Evolutionary conservation across 2,797 vertebrate genomes (phyloP), one percentile per base, ranked within the genome.

Genomic region (Onychomys arenicola): DNA sequence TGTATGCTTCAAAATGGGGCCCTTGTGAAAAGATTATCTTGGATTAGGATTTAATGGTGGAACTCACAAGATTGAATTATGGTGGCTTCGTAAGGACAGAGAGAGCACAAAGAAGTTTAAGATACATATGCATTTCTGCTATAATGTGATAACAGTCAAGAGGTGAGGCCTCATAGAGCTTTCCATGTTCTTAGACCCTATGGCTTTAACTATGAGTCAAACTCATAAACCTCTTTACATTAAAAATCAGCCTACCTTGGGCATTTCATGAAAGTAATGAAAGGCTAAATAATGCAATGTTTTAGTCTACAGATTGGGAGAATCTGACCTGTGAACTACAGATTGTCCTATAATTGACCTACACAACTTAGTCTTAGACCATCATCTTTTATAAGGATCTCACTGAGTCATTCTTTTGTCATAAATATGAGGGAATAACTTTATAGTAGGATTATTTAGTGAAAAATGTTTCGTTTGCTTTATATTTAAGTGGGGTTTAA

Each of bases 401-500:
- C 71, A 14, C 83, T 84, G 73, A 85, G 69, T 96, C 43, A 81
- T 90, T 86, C 65, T 73, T 89, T 65, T 52, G 65, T 89, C 5
- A 73, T 78, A 83, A 86, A 88, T 92, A 29, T 86, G 90, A 95
- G 40, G 13, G 27, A 95, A n/a, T 84, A 69, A 95, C 71, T 93
- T 97, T 89, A 81, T 49, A 91, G 77, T 57, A 78, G 32, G 40
- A 96, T 87, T 91, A 93, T 80, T 90, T 90, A 83, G 34, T 93
- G 71, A 94, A 37, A 37, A 81, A 91, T 93, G 87, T 95, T 97
- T 96, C 65, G 91, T 95, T 97, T 90, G 80, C 55, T 57, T 95
- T 97, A 77, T 91, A 89, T 95, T 92, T 95, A 94, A 98, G 43
- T n/a, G 71, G 80, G 91, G 69, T 96, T 96, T 93, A 94, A 98